Percentiles rank a stretch among this genome's conserved stretches.
Evolutionary conservation across 2,797 vertebrate genomes (phyloP).

Genomic region (Triplophysa yarkandensis): DNA sequence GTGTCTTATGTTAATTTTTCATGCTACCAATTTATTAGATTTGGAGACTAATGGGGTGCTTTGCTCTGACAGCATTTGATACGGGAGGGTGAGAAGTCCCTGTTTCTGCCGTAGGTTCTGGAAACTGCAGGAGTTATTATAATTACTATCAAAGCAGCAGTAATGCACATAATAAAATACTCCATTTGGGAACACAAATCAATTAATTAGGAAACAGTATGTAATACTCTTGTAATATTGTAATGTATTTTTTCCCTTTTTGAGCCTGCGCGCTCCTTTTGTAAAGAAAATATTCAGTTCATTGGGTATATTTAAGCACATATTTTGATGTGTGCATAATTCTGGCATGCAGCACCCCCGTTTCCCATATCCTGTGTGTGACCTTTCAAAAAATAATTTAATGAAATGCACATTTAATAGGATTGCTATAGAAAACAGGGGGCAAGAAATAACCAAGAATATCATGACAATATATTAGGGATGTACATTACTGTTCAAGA

Average conservation of each 20-base stretch:
- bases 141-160: conserved; percentile 59
- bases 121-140: conserved; percentile 57
- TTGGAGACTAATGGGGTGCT: conserved; percentile 59
- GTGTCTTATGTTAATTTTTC: conserved; percentile 54
- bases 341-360: conserved; percentile 48
- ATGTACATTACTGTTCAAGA: conserved; percentile 71
- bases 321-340: conserved; percentile 50
- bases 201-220: conserved; percentile 59
- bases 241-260: conserved; percentile 47
- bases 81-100: conserved; percentile 53
- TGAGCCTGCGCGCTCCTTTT: conserved; percentile 28
- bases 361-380: conserved; percentile 8
- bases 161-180: conserved; percentile 54
- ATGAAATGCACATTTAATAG: conserved; percentile 72
- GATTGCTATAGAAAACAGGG: conserved; percentile 64
- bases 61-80: conserved; percentile 59
- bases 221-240: conserved; percentile 53
- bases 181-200: conserved; percentile 58
- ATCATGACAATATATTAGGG: conserved; percentile 67
- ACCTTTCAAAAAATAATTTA: conserved; percentile 62
- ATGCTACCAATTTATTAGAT: conserved; percentile 59
- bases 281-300: conserved; percentile 51
- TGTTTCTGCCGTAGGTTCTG: conserved; percentile 50
- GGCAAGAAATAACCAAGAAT: conserved; percentile 52
- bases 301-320: conserved; percentile 54